These are phyloP conservation scores for Marisa cornuarietis DNA, from an alignment of 1,140 invertebrate species.

Conservation along the genomic window DNA sequence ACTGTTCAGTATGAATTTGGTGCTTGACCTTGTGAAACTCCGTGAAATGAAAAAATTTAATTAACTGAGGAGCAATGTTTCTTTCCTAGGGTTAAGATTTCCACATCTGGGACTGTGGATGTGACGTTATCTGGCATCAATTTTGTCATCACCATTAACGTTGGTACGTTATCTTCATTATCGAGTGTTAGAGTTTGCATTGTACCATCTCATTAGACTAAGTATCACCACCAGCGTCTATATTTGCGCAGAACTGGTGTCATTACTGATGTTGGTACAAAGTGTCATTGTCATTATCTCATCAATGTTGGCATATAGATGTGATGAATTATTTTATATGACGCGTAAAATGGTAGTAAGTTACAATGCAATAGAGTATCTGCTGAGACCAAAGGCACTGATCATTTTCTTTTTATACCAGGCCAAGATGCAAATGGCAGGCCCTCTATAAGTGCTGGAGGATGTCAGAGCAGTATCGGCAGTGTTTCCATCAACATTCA, in stretches of 20 bases:
- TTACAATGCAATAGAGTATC: too few species aligned
- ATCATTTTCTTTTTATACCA: too few species aligned
- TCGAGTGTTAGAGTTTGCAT: background rate
- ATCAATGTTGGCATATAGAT: too few species aligned
- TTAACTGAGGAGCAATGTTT: too few species aligned
- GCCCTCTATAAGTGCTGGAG: conserved; percentile 22
- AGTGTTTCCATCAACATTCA: conserved; percentile 37
- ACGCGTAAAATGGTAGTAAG: too few species aligned
- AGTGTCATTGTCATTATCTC: background rate
- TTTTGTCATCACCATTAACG: conserved; percentile 9
- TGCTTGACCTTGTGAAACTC: background rate
- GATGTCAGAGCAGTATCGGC: conserved; percentile 31
- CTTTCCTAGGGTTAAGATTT: conserved; percentile 28
- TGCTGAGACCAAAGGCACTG: too few species aligned
- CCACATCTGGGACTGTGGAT: conserved; percentile 26
- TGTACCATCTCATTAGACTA: too few species aligned
- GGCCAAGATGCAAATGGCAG: background rate
- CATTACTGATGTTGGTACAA: too few species aligned
- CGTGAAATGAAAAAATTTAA: background rate
- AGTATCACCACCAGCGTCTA: too few species aligned
- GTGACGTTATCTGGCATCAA: conserved; percentile 20
- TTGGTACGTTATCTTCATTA: conserved; percentile 22
- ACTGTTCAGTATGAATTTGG: background rate
- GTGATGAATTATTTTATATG: background rate
- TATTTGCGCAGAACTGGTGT: too few species aligned